These are phyloP conservation scores for Psettodes erumei DNA, from an alignment of 2,113 vertebrate species.

Conservation along the genomic window DNA sequence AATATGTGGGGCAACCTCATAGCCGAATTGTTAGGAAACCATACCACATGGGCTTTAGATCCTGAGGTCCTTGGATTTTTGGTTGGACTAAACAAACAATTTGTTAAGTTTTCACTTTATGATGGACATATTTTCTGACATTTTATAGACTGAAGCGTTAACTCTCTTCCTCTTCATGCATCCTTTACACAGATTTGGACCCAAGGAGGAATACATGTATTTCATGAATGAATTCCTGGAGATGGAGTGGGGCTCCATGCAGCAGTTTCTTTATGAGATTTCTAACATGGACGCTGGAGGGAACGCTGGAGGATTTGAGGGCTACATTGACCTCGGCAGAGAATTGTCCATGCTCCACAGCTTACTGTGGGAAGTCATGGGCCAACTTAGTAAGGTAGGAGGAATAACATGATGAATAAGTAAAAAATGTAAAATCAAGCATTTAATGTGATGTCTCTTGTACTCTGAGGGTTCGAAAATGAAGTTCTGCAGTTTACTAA, in stretches of 20 bases:
- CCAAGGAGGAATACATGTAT: conserved; percentile 96
- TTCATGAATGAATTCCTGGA: conserved; percentile 99
- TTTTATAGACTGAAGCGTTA: too few species aligned
- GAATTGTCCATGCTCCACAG: conserved; percentile 95
- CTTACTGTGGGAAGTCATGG: conserved; percentile 96
- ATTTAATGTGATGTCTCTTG: not conserved
- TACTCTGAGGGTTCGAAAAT: not conserved
- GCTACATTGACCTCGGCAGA: conserved; percentile 97
- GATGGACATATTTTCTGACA: too few species aligned
- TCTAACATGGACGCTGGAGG: conserved; percentile 95
- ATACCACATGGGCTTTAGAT: too few species aligned
- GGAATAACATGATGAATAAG: not conserved
- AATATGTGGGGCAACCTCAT: too few species aligned
- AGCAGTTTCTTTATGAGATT: conserved; percentile 98
- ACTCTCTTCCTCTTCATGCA: not conserved
- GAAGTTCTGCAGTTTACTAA: not conserved
- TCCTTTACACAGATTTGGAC: conserved; percentile 87
- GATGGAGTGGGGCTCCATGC: conserved; percentile 98
- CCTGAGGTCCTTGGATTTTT: too few species aligned
- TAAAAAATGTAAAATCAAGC: conserved; percentile 10
- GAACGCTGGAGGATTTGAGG: conserved; percentile 95
- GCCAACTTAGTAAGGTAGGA: conserved; percentile 94
- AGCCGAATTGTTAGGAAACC: too few species aligned
- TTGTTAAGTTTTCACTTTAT: too few species aligned
- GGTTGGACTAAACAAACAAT: too few species aligned